phyloP scores from a whole-genome alignment of 1,140 invertebrate species.

The Eriocheir sinensis region DNA sequence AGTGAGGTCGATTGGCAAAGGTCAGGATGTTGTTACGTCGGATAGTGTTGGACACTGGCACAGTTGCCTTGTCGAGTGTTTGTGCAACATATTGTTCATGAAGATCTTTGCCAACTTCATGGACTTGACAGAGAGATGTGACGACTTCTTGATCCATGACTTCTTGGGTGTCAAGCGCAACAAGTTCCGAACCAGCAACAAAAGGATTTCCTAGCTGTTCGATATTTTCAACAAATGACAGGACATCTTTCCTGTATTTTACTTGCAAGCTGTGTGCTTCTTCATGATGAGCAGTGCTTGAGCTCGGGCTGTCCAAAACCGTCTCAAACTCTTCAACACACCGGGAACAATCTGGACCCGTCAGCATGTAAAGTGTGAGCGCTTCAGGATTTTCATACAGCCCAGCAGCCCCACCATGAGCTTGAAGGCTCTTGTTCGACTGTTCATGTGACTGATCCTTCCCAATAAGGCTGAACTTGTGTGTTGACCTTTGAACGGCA shows the following conservation, averaged over 20 bases:
- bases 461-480: conserved; percentile 37
- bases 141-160: no score
- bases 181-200: conserved; percentile 19
- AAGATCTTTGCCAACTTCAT: conserved; percentile 48
- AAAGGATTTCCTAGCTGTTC: conserved; percentile 27
- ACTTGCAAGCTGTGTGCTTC: conserved; percentile 32
- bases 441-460: conserved; percentile 48
- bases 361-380: conserved; percentile 20
- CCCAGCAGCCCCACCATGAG: conserved; percentile 10
- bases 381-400: conserved; percentile 19
- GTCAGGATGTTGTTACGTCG: conserved; percentile 31
- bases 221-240: conserved; percentile 28
- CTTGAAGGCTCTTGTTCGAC: conserved; percentile 38
- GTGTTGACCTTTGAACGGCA: conserved; percentile 35
- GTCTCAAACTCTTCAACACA: conserved; percentile 36
- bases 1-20: conserved; percentile 1
- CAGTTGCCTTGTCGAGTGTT: conserved; percentile 30
- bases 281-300: conserved; percentile 5
- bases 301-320: neutral
- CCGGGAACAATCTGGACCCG: conserved; percentile 21
- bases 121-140: no score
- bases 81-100: conserved; percentile 34
- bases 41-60: conserved; percentile 28
- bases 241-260: conserved; percentile 46
- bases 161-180: conserved; percentile 21